Evolutionary conservation across 1,140 invertebrate species (phyloP).

Genomic region (Anastatus disparis): DNA sequence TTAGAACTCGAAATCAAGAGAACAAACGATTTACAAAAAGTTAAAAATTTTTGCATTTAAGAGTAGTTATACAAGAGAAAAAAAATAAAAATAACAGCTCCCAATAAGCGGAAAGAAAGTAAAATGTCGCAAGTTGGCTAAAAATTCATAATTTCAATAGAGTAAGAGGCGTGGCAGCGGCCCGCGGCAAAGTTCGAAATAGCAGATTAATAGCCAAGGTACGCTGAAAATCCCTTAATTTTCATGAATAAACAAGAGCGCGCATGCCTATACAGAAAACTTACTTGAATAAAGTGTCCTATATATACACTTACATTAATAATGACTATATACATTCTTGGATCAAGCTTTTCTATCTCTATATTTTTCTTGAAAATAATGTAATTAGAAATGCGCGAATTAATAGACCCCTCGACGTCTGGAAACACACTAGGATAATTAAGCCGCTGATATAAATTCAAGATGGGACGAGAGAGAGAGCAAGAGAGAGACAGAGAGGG

Average conservation of each 20-base stretch:
- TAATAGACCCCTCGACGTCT: slow-evolving; percentile 46
- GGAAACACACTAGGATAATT: slow-evolving; percentile 50
- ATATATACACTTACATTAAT: too few relatives aligned
- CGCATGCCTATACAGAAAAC: too few relatives aligned
- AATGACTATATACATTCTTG: too few relatives aligned
- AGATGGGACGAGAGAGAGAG: neutral
- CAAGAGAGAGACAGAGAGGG: slow-evolving; percentile 14
- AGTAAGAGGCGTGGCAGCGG: neutral
- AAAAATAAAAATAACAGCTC: too few relatives aligned
- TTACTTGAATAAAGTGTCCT: too few relatives aligned
- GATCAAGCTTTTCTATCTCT: too few relatives aligned
- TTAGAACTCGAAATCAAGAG: too few relatives aligned
- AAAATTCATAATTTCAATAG: slow-evolving; percentile 25
- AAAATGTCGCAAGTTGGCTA: too few relatives aligned
- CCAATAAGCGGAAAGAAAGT: too few relatives aligned
- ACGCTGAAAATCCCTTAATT: slow-evolving; percentile 4
- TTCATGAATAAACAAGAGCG: slow-evolving; percentile 27
- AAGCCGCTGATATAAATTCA: slow-evolving; percentile 57
- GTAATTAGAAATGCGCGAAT: slow-evolving; percentile 46
- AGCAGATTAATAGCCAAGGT: slow-evolving; percentile 26
- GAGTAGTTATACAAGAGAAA: too few relatives aligned
- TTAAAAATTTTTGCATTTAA: too few relatives aligned
- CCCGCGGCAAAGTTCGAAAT: slow-evolving; percentile 11
- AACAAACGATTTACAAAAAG: too few relatives aligned
- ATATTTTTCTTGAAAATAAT: slow-evolving; percentile 10